Conservation (phyloP, 2,113 vertebrate species). For the Aplodontia rufa region DNA sequence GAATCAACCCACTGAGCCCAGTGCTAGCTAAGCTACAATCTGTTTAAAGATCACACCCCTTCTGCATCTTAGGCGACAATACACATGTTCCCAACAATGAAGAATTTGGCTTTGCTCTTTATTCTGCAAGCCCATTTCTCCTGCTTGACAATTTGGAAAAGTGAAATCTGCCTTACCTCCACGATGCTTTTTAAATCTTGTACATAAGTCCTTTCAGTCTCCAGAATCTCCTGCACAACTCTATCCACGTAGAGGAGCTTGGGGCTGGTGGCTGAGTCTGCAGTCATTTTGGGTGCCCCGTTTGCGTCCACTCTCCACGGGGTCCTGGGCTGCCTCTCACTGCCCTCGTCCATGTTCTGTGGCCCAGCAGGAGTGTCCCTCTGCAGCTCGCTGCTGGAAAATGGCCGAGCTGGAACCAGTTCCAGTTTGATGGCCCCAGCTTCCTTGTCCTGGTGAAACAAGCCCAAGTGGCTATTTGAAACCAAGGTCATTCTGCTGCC, state of each 20-base stretch:
- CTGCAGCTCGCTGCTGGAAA: slow-evolving; percentile 86
- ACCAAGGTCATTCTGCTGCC: slow-evolving; percentile 93
- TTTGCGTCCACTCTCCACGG: slow-evolving; percentile 80
- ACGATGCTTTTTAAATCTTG: slow-evolving; percentile 96
- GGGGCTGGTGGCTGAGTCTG: slow-evolving; percentile 85
- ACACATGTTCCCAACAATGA: neutral
- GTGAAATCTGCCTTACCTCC: slow-evolving; percentile 86
- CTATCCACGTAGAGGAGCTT: slow-evolving; percentile 95
- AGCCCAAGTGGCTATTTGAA: slow-evolving; percentile 89
- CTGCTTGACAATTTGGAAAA: neutral
- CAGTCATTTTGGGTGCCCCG: slow-evolving; percentile 76
- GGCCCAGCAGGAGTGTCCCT: slow-evolving; percentile 70
- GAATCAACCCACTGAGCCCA: neutral
- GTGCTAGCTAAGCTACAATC: neutral
- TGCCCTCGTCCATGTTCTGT: slow-evolving; percentile 55
- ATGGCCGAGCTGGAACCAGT: slow-evolving; percentile 89
- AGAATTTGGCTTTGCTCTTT: neutral
- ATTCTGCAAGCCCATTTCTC: neutral
- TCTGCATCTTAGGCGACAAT: neutral
- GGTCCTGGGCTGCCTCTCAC: slow-evolving; percentile 68
- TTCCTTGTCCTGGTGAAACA: slow-evolving; percentile 90
- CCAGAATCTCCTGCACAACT: slow-evolving; percentile 97
- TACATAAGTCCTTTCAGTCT: slow-evolving; percentile 97
- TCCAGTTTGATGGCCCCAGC: slow-evolving; percentile 94
- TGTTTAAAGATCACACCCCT: neutral